A percentile compares a stretch with the other conserved stretches of the same genome.
These are phyloP conservation scores for Axea sp. DNA, from an alignment of 2,888 invertebrate genomes.

Conservation along the genomic window DNA sequence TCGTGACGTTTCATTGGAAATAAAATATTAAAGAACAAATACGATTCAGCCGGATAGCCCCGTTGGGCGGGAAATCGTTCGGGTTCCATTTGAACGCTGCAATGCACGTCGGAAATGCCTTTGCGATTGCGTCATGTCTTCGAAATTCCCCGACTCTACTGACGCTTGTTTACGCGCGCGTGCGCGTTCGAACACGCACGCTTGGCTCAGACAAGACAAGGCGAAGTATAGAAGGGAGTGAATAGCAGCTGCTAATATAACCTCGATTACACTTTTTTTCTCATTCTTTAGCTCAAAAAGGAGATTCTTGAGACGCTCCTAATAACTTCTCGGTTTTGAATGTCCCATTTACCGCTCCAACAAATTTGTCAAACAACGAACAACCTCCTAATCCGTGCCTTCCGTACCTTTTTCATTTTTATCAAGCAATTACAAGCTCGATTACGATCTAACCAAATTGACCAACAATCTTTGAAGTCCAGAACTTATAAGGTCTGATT, in stretches of 20 bases:
- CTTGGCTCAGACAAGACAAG: constrained; percentile 34
- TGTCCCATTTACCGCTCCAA: constrained; percentile 20
- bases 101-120: constrained; percentile 78
- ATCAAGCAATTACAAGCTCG: too few relatives aligned
- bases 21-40: too few relatives aligned
- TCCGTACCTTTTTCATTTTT: too few relatives aligned
- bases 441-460: too few relatives aligned
- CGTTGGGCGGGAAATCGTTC: constrained; percentile 65
- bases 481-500: too few relatives aligned
- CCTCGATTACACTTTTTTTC: constrained; percentile 53
- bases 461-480: too few relatives aligned
- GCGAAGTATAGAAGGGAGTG: constrained; percentile 33
- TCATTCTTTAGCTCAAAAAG: constrained; percentile 49
- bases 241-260: constrained; percentile 48
- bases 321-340: constrained; percentile 36
- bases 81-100: constrained; percentile 68
- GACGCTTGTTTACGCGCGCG: constrained; percentile 57
- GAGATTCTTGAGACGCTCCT: constrained; percentile 49
- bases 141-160: constrained; percentile 74
- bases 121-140: constrained; percentile 74
- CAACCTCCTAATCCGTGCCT: too few relatives aligned
- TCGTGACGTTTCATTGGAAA: too few relatives aligned
- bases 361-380: constrained; percentile 12
- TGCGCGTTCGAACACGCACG: constrained; percentile 33
- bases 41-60: too few relatives aligned